These are phyloP conservation scores for Habrosyne pyritoides DNA, from an alignment of 2,888 invertebrate species.

Conservation along the genomic window DNA sequence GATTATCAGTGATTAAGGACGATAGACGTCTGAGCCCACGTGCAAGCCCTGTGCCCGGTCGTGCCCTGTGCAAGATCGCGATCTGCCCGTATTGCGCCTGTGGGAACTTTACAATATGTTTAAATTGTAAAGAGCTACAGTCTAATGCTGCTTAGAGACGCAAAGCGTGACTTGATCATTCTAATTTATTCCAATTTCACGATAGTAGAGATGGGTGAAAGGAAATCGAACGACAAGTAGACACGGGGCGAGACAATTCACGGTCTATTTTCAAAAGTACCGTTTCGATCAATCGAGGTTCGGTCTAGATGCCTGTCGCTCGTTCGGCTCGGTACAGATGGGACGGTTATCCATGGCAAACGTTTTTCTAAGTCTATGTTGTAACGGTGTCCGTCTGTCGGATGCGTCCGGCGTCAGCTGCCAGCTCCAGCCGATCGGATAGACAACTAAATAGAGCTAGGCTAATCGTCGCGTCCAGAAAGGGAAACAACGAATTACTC, in stretches of 20 bases:
- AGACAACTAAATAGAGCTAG: constrained; percentile 81
- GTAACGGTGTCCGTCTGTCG: constrained; percentile 80
- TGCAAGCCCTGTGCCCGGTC: constrained; percentile 65
- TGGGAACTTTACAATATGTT: constrained; percentile 51
- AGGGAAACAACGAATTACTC: constrained; percentile 82
- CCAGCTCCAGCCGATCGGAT: constrained; percentile 69
- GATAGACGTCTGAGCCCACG: constrained; percentile 63
- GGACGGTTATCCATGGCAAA: constrained; percentile 66
- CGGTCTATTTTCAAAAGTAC: constrained; percentile 44
- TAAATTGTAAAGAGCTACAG: constrained; percentile 19
- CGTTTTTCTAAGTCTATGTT: constrained; percentile 81
- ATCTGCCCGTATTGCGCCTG: constrained; percentile 63
- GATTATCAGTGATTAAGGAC: constrained; percentile 70
- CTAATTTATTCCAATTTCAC: constrained; percentile 35
- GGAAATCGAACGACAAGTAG: constrained; percentile 39
- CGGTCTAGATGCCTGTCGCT: constrained; percentile 57
- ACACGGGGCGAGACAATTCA: constrained; percentile 52
- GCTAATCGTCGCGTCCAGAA: constrained; percentile 79
- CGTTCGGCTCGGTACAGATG: constrained; percentile 52
- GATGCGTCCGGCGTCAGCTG: constrained; percentile 78
- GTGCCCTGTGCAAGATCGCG: constrained; percentile 66
- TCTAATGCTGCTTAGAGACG: constrained; percentile 27
- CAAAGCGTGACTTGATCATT: constrained; percentile 38
- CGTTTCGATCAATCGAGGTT: constrained; percentile 55
- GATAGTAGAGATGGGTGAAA: constrained; percentile 23